Evolutionary conservation across 2,888 invertebrate species (phyloP).

Genomic region (Rhogogaster chlorosoma): DNA sequence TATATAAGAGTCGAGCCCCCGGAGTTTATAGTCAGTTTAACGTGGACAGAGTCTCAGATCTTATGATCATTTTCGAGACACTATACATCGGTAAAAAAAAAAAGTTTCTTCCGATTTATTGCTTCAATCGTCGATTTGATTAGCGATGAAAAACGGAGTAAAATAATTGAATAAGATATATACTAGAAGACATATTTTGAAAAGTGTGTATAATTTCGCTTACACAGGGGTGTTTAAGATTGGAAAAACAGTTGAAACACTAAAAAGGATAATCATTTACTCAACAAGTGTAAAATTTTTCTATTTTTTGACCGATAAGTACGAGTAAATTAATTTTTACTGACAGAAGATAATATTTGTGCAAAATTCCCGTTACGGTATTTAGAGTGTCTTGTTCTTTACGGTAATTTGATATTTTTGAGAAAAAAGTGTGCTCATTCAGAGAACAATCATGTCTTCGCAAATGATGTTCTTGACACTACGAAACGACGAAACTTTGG

Average conservation of each 20-base stretch:
- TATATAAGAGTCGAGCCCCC: slow-evolving; percentile 42
- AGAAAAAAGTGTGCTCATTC: neutral
- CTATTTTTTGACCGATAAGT: neutral
- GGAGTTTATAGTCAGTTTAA: slow-evolving; percentile 24
- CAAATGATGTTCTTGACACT: slow-evolving; percentile 47
- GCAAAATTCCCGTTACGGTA: neutral
- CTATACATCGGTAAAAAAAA: too few relatives aligned
- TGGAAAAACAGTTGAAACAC: neutral
- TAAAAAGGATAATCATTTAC: neutral
- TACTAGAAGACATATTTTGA: neutral
- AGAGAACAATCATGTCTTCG: slow-evolving; percentile 1
- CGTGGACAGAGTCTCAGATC: neutral
- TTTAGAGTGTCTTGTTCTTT: neutral
- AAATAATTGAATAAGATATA: neutral
- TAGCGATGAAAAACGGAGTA: neutral
- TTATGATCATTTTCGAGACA: neutral
- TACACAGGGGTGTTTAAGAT: neutral
- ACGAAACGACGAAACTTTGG: slow-evolving; percentile 40
- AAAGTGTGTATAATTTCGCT: neutral
- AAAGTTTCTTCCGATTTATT: neutral
- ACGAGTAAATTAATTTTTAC: neutral
- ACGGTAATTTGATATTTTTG: neutral
- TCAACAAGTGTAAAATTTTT: neutral
- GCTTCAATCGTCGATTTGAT: too few relatives aligned
- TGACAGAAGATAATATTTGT: neutral